A percentile compares a stretch with the other conserved stretches of the same genome.
Conservation (phyloP, 2,797 vertebrate species). For the Cercopithecus neglectus region DNA sequence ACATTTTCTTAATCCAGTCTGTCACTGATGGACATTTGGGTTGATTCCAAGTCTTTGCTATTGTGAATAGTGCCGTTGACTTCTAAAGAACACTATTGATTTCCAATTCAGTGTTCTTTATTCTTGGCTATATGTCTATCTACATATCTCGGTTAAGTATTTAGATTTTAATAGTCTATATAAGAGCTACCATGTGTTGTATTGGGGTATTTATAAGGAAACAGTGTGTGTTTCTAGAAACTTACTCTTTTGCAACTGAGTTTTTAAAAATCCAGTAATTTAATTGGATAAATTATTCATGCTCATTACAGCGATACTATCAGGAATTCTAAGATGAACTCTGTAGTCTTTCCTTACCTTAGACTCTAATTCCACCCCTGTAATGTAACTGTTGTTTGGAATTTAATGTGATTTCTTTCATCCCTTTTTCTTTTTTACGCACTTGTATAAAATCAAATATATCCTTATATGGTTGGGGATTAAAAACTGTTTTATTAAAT, state of each 20-base stretch:
- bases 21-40: too few relatives aligned
- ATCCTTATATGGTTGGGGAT: neutral
- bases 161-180: neutral
- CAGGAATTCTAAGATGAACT: neutral
- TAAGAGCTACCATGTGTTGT: neutral
- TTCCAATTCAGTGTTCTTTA: constrained; percentile 20
- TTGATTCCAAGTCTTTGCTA: too few relatives aligned
- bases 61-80: neutral
- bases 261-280: neutral
- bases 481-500: constrained; percentile 17
- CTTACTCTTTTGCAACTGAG: neutral
- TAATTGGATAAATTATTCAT: neutral
- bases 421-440: neutral
- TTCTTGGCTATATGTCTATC: neutral
- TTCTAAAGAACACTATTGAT: neutral
- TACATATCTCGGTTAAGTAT: constrained; percentile 27
- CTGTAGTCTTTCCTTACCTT: neutral
- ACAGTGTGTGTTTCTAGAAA: neutral
- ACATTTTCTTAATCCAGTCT: neutral
- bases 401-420: neutral
- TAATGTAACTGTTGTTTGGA: neutral
- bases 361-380: neutral
- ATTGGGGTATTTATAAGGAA: constrained; percentile 1
- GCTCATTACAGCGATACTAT: neutral
- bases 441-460: neutral